These are phyloP conservation scores for Elmis aenea DNA, from an alignment of 2,888 invertebrate genomes.

Conservation along the genomic window DNA sequence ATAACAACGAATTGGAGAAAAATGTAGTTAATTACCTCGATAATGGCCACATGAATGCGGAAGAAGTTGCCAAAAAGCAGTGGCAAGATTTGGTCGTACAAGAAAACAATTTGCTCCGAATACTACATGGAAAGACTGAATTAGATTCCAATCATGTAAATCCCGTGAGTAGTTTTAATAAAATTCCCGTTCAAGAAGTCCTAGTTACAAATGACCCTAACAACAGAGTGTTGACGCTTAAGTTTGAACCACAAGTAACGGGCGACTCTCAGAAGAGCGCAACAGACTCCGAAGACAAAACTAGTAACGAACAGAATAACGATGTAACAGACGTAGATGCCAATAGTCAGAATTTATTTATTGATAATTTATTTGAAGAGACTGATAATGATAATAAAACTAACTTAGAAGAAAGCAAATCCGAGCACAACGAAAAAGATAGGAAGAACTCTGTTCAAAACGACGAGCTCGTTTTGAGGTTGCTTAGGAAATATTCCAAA, in stretches of 20 bases:
- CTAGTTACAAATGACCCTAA: constrained; percentile 21
- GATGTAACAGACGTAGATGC: constrained; percentile 22
- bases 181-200: constrained; percentile 37
- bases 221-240: constrained; percentile 8
- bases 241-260: constrained; percentile 8
- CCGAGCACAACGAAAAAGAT: constrained; percentile 34
- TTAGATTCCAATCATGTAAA: constrained; percentile 11
- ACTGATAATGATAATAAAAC: constrained; percentile 19
- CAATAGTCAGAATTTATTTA: constrained; percentile 41
- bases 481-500: constrained; percentile 46
- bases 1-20: constrained; percentile 13
- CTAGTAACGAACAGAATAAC: constrained; percentile 6
- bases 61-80: constrained; percentile 12
- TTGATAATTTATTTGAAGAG: constrained; percentile 43
- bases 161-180: constrained; percentile 28
- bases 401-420: constrained; percentile 22
- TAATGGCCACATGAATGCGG: constrained; percentile 20
- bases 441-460: constrained; percentile 37
- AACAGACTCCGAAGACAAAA: constrained; percentile 28
- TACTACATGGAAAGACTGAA: constrained; percentile 25
- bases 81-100: constrained; percentile 28
- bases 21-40: constrained; percentile 36
- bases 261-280: constrained; percentile 8
- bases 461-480: constrained; percentile 44
- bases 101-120: constrained; percentile 26